Conservation (phyloP, 2,797 vertebrate species). For the Cygnus olor region DNA sequence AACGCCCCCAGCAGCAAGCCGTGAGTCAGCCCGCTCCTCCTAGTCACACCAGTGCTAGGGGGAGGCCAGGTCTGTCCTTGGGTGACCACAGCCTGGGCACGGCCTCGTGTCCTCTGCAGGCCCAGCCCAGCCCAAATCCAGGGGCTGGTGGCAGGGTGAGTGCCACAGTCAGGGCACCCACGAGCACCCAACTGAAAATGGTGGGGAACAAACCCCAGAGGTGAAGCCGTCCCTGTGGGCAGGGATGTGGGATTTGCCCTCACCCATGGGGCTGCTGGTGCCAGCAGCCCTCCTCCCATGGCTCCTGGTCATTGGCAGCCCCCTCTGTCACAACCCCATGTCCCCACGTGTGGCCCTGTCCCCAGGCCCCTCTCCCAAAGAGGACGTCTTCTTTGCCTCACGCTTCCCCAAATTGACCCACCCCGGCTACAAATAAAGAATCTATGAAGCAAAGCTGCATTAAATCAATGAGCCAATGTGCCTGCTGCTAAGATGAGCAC, state of each 20-base stretch:
- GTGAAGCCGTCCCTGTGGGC: too few species aligned
- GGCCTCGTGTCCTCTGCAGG: not conserved
- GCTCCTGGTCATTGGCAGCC: fast-evolving
- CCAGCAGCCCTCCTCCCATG: not conserved
- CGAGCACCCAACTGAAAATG: not conserved
- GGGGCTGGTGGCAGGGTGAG: fast-evolving
- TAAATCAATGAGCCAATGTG: not conserved
- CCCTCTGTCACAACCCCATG: not conserved
- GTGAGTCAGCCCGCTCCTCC: not conserved
- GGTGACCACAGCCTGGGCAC: not conserved
- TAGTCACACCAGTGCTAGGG: not conserved
- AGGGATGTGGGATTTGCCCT: not conserved
- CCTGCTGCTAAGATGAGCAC: conserved; percentile 34
- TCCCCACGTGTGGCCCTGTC: fast-evolving
- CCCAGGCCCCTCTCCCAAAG: not conserved
- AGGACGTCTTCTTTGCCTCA: fast-evolving
- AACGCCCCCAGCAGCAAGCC: conserved; percentile 14
- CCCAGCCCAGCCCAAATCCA: not conserved
- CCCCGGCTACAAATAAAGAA: not conserved
- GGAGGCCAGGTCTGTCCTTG: not conserved
- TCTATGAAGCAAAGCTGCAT: not conserved
- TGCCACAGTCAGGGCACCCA: not conserved
- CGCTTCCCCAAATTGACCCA: not conserved
- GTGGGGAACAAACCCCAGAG: not conserved
- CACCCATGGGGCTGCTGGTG: fast-evolving